Percentiles rank a stretch among this genome's conserved stretches.
Evolutionary conservation across 1,140 invertebrate genomes (phyloP).

Genomic region (Ceratosolen fusciceps): DNA sequence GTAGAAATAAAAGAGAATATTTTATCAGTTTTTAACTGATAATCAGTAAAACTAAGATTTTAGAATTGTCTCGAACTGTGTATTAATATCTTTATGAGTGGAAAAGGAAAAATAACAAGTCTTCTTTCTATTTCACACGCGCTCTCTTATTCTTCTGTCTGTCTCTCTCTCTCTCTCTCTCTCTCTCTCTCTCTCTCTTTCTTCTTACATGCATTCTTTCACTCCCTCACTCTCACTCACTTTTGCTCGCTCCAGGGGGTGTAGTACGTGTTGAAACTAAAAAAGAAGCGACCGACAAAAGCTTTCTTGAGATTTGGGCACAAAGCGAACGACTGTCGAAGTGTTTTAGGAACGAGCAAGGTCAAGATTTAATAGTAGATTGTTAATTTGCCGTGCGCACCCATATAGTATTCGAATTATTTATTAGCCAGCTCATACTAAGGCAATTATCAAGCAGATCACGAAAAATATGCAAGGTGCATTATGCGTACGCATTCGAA

Average conservation of each 20-base stretch:
- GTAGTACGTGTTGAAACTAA: conserved; percentile 8
- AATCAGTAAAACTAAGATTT: not conserved
- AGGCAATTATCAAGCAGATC: not conserved
- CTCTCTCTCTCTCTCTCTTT: not conserved
- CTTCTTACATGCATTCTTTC: too few relatives aligned
- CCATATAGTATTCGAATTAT: not conserved
- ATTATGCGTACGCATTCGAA: not conserved
- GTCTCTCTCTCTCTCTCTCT: not conserved
- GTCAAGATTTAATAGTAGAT: not conserved
- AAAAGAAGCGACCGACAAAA: conserved; percentile 8
- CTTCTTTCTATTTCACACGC: not conserved
- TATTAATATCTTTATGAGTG: conserved; percentile 32
- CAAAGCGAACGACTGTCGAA: not conserved
- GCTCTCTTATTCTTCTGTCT: not conserved
- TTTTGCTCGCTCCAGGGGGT: conserved; percentile 25
- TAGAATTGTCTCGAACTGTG: not conserved
- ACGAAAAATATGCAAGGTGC: conserved; percentile 8
- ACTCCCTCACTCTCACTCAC: not conserved
- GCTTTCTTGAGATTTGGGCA: conserved; percentile 7
- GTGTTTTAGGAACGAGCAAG: not conserved
- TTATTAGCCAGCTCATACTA: not conserved
- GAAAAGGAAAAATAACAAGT: conserved; percentile 8
- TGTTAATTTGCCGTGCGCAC: not conserved
- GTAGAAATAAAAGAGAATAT: not conserved
- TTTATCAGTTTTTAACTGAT: conserved; percentile 16